Percentiles rank a stretch among this genome's conserved stretches.
phyloP scores from a whole-genome alignment of 64 coral and sea anemone species.

The Montipora sp. region DNA sequence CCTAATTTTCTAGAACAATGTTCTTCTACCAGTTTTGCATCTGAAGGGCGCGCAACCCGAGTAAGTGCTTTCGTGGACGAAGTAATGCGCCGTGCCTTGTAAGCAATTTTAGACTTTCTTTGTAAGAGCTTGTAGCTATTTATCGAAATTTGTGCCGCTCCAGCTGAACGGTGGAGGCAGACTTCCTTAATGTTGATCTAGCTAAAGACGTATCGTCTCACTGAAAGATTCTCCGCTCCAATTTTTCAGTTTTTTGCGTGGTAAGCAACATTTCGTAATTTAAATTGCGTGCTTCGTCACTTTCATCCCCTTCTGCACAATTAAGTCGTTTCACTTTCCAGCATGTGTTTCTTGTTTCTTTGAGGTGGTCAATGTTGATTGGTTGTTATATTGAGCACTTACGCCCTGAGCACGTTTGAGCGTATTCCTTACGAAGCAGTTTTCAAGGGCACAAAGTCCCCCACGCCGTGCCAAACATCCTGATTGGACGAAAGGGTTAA shows the following conservation, averaged over 20 bases:
- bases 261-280: neutral
- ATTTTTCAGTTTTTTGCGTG: constrained; percentile 5
- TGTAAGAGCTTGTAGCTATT: no score
- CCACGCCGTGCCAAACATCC: neutral
- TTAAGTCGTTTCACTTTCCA: constrained; percentile 9
- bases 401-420: neutral
- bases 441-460: neutral
- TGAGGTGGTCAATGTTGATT: neutral
- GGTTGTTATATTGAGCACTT: constrained; percentile 7
- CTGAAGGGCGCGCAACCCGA: neutral
- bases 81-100: no score
- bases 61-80: no score
- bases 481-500: neutral
- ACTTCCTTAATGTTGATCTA: no score
- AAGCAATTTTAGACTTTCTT: no score
- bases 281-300: no score
- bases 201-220: no score
- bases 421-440: neutral
- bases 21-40: neutral
- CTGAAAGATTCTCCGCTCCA: no score
- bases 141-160: no score
- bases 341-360: neutral
- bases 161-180: no score
- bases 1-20: neutral
- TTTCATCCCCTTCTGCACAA: neutral